A percentile compares a stretch with the other conserved stretches of the same genome.
Conservation (phyloP, 2,797 vertebrate genomes). For the Enteromius trimaculatus region DNA sequence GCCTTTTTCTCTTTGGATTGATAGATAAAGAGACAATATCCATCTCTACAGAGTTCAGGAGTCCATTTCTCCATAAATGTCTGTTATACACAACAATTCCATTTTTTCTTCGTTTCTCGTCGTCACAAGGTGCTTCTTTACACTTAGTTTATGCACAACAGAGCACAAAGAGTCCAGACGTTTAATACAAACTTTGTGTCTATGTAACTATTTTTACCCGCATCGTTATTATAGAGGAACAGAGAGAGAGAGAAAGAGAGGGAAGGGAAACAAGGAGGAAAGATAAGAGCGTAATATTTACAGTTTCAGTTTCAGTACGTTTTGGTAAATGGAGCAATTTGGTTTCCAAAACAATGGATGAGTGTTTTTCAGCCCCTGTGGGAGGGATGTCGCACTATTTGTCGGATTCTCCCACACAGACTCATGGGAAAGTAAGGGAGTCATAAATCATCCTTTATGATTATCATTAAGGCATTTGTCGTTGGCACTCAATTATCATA, state of each 20-base stretch:
- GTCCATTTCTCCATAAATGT: constrained; percentile 56
- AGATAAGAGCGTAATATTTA: constrained; percentile 71
- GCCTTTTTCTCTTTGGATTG: not conserved
- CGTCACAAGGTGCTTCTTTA: constrained; percentile 89
- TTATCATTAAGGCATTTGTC: constrained; percentile 95
- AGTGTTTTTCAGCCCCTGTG: constrained; percentile 65
- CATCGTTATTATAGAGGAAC: constrained; percentile 82
- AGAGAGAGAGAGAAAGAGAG: constrained; percentile 56
- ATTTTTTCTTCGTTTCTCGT: constrained; percentile 57
- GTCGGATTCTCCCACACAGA: constrained; percentile 69
- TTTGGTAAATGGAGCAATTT: constrained; percentile 56
- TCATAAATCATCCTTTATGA: constrained; percentile 77
- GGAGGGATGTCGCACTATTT: constrained; percentile 54
- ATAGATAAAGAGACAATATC: constrained; percentile 5
- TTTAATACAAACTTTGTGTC: constrained; percentile 82
- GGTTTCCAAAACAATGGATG: constrained; percentile 62
- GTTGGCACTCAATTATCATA: constrained; percentile 90
- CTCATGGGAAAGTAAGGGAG: constrained; percentile 59
- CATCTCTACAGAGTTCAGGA: constrained; percentile 45
- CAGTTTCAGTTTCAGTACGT: constrained; percentile 72
- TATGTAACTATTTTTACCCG: constrained; percentile 88
- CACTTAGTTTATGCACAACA: constrained; percentile 83
- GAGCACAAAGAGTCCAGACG: constrained; percentile 83
- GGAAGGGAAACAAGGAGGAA: not conserved
- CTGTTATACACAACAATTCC: constrained; percentile 39